Evolutionary conservation across 2,113 vertebrate species (phyloP).

Genomic region (Marmota flaviventris): DNA sequence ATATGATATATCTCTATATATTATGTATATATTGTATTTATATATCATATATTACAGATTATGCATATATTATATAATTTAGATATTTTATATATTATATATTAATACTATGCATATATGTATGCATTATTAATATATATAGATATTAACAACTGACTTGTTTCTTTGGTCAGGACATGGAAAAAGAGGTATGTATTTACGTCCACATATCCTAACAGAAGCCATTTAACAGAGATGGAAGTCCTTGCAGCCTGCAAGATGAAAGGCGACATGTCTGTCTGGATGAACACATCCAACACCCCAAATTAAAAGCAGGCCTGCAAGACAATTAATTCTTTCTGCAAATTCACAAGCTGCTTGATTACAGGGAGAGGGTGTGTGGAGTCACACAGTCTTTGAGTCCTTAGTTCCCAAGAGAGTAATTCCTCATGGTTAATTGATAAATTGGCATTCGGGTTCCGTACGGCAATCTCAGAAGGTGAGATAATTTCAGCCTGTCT

Average conservation of each 20-base stretch:
- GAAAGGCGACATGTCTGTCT: neutral
- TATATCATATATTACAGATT: neutral
- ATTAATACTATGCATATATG: no score
- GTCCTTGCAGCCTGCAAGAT: neutral
- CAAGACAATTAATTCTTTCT: neutral
- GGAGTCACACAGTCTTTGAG: neutral
- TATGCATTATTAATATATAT: no score
- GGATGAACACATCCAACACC: neutral
- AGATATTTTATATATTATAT: no score
- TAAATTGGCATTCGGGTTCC: neutral
- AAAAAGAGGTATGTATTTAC: neutral
- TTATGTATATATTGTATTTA: no score
- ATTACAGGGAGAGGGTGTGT: neutral
- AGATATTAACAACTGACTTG: neutral
- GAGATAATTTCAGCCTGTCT: neutral
- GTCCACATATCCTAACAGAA: neutral
- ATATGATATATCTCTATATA: neutral
- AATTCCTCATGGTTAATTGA: slow-evolving; percentile 21
- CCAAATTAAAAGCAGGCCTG: neutral
- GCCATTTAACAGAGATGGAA: neutral
- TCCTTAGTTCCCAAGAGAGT: neutral
- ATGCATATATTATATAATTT: no score
- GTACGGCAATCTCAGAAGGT: neutral
- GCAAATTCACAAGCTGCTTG: neutral
- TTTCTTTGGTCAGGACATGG: neutral